Evolutionary conservation across 2,888 invertebrate species (phyloP), one percentile per base, ranked within the genome.

Genomic region (Conus canariensis): DNA sequence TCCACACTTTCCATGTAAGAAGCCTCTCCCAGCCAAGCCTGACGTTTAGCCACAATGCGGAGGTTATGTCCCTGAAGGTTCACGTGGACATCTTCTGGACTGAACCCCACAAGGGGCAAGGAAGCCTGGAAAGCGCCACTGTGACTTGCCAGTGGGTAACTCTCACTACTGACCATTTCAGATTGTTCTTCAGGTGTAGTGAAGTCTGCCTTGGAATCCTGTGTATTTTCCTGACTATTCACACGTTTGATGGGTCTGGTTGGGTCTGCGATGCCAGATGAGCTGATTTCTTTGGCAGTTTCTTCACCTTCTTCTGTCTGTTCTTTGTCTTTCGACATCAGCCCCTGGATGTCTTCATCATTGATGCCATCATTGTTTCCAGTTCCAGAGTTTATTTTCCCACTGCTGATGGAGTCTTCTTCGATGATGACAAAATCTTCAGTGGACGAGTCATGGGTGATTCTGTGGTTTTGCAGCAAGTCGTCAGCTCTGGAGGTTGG

Each of bases 201-300:
- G 77, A 10, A 80, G 77, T 45, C 45, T 30, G 16, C 25, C 19
- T 19, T 10, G n/a, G 74, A 74, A 6, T 22, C 74, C 9, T 74
- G 80, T 80, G 80, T 9, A 12, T 56, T 16, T 45, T 60, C 45
- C 12, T 45, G 45, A 56, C 25, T 25, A 10, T 64, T 25, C 22
- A 3, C 25, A 0, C 87, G 64, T 87, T 87, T 87, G 45, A 70
- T 87, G 67, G 87, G 87, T 70, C n/a, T 58, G 45, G 87, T 70
- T 67, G 87, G 87, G 70, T 87, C 70, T 2, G 87, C 70, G 5
- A 70, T 9, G 14, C n/a, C 64, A 3, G 56, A 83, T 7, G 56
- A 22, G 64, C 64, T 25, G 85, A 30, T 25, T 58, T 83, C 82
- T 83, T 58, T 22, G 22, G 19, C 22, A 10, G 19, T 56, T 70